Evolutionary conservation across 2,113 vertebrate genomes (phyloP).

Genomic region (Stigmatopora nigra): DNA sequence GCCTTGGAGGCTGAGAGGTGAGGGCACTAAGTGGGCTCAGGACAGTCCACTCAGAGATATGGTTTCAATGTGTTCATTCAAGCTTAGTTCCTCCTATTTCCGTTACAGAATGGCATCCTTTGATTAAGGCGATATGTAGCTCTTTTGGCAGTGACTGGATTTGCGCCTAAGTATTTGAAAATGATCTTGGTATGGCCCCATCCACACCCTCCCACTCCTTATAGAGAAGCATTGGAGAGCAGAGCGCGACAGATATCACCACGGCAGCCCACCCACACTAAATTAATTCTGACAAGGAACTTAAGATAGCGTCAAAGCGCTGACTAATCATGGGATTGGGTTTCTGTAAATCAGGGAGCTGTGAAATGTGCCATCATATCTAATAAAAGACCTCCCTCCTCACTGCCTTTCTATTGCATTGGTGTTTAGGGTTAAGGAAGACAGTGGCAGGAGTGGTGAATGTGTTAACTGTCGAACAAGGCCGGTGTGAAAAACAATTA

Average conservation of each 20-base stretch:
- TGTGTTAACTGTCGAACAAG: conserved; percentile 34
- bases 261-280: conserved; percentile 67
- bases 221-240: conserved; percentile 50
- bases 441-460: conserved; percentile 21
- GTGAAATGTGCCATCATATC: conserved; percentile 73
- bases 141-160: conserved; percentile 68
- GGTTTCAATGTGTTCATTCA: conserved; percentile 68
- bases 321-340: conserved; percentile 72
- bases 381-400: conserved; percentile 73
- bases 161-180: conserved; percentile 68
- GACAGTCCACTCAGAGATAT: conserved; percentile 54
- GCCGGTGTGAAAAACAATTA: conserved; percentile 59
- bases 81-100: conserved; percentile 58
- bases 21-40: conserved; percentile 66
- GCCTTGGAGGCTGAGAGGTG: conserved; percentile 31
- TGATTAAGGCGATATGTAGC: conserved; percentile 73
- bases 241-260: conserved; percentile 62
- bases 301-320: conserved; percentile 71
- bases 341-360: conserved; percentile 72
- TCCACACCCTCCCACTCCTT: conserved; percentile 48
- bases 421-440: conserved; percentile 27
- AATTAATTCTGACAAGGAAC: conserved; percentile 75
- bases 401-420: conserved; percentile 56
- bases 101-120: conserved; percentile 64
- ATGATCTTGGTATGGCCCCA: conserved; percentile 54